Percentiles rank a stretch among this genome's conserved stretches.
Evolutionary conservation across 1,140 invertebrate species (phyloP).

Genomic region (Monomorium pharaonis): DNA sequence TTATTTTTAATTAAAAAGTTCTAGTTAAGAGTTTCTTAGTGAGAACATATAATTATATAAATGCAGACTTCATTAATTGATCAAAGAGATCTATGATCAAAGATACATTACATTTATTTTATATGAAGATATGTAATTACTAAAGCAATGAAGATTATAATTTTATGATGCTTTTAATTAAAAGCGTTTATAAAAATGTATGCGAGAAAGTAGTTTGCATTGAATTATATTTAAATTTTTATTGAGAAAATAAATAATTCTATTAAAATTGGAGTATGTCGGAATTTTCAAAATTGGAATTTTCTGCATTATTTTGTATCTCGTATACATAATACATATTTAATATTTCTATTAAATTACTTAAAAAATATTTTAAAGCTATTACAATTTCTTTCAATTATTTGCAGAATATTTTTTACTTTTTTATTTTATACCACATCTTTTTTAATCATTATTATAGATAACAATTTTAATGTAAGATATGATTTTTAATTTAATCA

Average conservation of each 20-base stretch:
- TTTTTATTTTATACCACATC: neutral
- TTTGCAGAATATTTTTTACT: neutral
- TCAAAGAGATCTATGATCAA: conserved; percentile 8
- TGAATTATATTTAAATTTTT: neutral
- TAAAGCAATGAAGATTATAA: neutral
- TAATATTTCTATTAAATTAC: neutral
- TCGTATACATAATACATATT: neutral
- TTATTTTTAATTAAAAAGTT: neutral
- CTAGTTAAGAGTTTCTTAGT: neutral
- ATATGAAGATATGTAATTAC: neutral
- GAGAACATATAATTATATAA: neutral
- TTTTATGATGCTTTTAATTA: neutral
- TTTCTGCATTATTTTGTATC: neutral
- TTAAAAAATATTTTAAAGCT: neutral
- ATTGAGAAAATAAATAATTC: neutral
- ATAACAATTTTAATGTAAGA: neutral
- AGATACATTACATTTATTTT: neutral
- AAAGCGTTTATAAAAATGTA: neutral
- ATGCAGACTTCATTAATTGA: neutral
- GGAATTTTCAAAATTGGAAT: neutral
- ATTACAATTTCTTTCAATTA: neutral
- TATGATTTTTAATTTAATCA: neutral
- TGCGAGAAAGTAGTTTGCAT: neutral
- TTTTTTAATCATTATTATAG: neutral
- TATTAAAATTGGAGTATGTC: neutral